These are phyloP conservation scores for Oreonectes daqikongensis DNA, from an alignment of 2,797 vertebrate species.

Conservation along the genomic window DNA sequence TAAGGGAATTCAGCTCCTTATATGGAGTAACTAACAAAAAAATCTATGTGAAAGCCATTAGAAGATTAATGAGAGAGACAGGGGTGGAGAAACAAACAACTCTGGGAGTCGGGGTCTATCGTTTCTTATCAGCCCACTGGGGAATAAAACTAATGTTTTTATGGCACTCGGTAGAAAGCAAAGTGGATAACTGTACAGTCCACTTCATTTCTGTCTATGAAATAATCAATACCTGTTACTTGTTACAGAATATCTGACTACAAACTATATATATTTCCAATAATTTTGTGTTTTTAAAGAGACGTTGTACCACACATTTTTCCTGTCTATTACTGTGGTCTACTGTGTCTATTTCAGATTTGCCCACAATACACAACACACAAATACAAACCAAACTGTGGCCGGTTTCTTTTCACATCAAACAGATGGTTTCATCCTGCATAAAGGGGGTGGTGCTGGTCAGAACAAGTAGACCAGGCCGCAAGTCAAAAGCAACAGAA, in stretches of 20 bases:
- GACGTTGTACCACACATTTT: too few species aligned
- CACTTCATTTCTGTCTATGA: constrained; percentile 1
- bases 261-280: too few species aligned
- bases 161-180: not conserved
- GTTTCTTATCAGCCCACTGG: not conserved
- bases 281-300: too few species aligned
- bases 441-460: not conserved
- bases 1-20: not conserved
- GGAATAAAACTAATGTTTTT: not conserved
- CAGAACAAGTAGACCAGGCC: not conserved
- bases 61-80: constrained; percentile 16
- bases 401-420: not conserved
- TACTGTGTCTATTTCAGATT: constrained; percentile 3
- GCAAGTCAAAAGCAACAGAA: not conserved
- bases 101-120: not conserved
- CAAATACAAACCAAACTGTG: not conserved
- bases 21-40: not conserved
- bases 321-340: not conserved
- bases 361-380: not conserved
- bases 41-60: not conserved
- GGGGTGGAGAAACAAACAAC: not conserved
- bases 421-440: not conserved
- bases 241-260: too few species aligned
- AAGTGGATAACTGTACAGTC: not conserved
- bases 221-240: not conserved